Base-by-base conservation (phyloP, 1,140 invertebrate genomes). In the Drosophila parvula region DNA sequence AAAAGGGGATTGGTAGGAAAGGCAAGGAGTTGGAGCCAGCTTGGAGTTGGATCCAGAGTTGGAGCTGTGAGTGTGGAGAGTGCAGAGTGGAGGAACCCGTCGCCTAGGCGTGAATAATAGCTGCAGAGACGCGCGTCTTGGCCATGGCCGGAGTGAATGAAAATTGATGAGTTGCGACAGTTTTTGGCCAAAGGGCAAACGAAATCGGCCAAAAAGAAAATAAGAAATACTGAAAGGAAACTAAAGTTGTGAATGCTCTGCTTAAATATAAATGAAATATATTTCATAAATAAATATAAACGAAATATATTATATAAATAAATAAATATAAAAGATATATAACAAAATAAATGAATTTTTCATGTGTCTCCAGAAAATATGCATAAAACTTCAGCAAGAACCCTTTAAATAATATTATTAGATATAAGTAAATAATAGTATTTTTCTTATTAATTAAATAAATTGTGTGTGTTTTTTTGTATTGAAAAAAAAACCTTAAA, bases 131-230 rank as follows among this genome's bases (percentile, higher is more conserved):
- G 71, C 50, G 59, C 32, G 71, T 75, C 59, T 48, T 50, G 73
- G 61, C 61, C 73, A 43, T 40, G 40, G 61, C 40, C 51, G 22
- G 34, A 16, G 48, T 90, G 83, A 90, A 90, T 90, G 74, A 76
- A 84, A 84, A 90, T 90, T 90, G 80, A 90, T 90, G 88, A 90
- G 88, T 83, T 90, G 88, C 83, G 88, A 90, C 88, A 90, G 80
- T 88, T 90, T 90, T 84, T 88, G 88, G 88, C 88, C 78, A 84
- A 90, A 90, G 88, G 88, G 88, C 83, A 90, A 74, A 82, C 78
- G 81, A 71, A 88, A 56, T 56, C 67, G 59, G 55, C 76, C 65
- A 63, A 60, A 59, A 56, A 63, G 36, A 58, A 68, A 28, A 43
- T 34, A 53, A 30, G 14, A 16, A 34, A 36, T 14, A 38, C 2